A percentile compares a stretch with the other conserved stretches of the same genome.
Evolutionary conservation across 37 sponge, comb jelly and placozoan species (phyloP).

Genomic region (Spongilla lacustris): DNA sequence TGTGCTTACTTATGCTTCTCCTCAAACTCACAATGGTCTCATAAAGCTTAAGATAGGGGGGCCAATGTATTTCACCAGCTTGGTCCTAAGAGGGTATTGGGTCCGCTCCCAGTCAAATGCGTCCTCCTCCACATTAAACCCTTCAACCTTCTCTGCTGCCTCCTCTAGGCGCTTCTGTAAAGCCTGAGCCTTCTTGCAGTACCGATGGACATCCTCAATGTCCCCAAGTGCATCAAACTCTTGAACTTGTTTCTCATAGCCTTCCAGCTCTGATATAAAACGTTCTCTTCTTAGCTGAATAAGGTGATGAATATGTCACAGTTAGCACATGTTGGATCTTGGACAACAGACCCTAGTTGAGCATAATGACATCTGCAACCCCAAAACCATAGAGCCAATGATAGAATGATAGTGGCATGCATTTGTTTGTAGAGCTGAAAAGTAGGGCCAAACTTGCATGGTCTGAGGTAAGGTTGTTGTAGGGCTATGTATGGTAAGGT

Average conservation of each 20-base stretch:
- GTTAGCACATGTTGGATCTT: too few relatives aligned
- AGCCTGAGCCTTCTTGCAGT: slow-evolving; percentile 89
- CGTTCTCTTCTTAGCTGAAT: slow-evolving; percentile 87
- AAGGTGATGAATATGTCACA: neutral
- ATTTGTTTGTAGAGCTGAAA: too few relatives aligned
- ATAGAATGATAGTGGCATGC: too few relatives aligned
- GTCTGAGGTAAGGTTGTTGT: too few relatives aligned
- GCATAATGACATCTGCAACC: too few relatives aligned
- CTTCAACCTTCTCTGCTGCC: slow-evolving; percentile 94
- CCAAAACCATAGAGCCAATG: too few relatives aligned
- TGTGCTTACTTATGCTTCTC: slow-evolving; percentile 80
- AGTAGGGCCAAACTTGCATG: too few relatives aligned
- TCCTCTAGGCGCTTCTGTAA: slow-evolving; percentile 82
- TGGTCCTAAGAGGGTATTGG: slow-evolving; percentile 86
- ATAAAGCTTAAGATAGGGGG: slow-evolving; percentile 90
- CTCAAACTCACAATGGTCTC: slow-evolving; percentile 88
- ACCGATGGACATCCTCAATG: slow-evolving; percentile 81
- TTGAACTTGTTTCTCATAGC: slow-evolving; percentile 87
- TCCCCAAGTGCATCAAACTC: slow-evolving; percentile 94
- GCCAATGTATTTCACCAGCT: slow-evolving; percentile 78
- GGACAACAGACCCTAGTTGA: too few relatives aligned
- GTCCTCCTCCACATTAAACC: slow-evolving; percentile 96
- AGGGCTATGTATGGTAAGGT: too few relatives aligned
- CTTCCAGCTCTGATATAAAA: slow-evolving; percentile 88
- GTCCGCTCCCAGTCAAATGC: slow-evolving; percentile 98